phyloP scores from a whole-genome alignment of 2,888 invertebrate genomes.

The Eupithecia centaureata region DNA sequence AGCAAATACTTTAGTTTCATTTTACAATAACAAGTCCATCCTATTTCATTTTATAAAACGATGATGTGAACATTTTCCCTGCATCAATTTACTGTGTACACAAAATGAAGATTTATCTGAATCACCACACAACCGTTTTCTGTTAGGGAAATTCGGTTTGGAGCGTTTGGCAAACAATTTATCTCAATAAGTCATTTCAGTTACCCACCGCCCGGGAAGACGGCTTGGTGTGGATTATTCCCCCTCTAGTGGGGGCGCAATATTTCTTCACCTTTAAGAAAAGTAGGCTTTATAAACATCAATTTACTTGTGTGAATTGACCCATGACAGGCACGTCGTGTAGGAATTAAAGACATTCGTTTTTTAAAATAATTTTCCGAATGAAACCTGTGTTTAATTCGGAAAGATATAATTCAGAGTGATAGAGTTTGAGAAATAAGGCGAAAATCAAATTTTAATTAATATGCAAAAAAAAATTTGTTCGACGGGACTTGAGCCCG shows the following conservation, averaged over 20 bases:
- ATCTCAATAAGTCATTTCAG: slow-evolving; percentile 63
- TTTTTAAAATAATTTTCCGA: background rate
- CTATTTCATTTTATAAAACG: slow-evolving; percentile 15
- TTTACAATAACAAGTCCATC: slow-evolving; percentile 26
- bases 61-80: slow-evolving; percentile 36
- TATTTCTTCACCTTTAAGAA: slow-evolving; percentile 32
- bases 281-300: slow-evolving; percentile 14
- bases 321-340: background rate
- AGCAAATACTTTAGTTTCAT: background rate
- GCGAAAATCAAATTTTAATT: too few relatives aligned
- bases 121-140: slow-evolving; percentile 43
- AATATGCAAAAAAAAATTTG: too few relatives aligned
- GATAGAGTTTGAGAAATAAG: too few relatives aligned
- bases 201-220: slow-evolving; percentile 45
- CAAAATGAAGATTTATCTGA: slow-evolving; percentile 45
- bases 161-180: slow-evolving; percentile 61
- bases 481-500: too few relatives aligned
- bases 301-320: slow-evolving; percentile 22
- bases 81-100: slow-evolving; percentile 42
- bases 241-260: slow-evolving; percentile 28
- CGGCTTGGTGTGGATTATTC: slow-evolving; percentile 44
- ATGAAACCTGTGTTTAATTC: too few relatives aligned
- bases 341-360: background rate
- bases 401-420: too few relatives aligned
- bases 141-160: slow-evolving; percentile 54